Evolutionary conservation across 23 tunicate species (phyloP), one percentile per base, ranked within the genome.

Genomic region (Aplidium turbinatum): DNA sequence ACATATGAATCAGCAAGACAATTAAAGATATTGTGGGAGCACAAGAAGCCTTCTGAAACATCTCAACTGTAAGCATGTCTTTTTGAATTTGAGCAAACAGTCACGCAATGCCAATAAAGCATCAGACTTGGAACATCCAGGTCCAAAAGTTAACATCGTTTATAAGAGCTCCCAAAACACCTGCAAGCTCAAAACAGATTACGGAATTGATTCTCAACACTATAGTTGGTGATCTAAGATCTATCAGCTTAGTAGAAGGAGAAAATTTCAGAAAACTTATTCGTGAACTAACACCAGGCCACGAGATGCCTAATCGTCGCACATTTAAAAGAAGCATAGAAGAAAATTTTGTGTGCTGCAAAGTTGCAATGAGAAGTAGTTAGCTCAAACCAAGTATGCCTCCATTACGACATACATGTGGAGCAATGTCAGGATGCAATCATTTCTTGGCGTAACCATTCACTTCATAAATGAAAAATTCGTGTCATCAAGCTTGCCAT

Each of bases 221-320:
- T 73, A 73, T 54, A 73, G 66, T 73, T 23, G 66, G 66, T 54
- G 78, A 73, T 54, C 52, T 73, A 47, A 73, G 78, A 73, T 66
- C 78, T 30, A 73, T 73, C 78, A 73, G 66, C 48, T 13, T 73
- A 53, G 78, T 55, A 4, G 78, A 73, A 55, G 78, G 78, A 54
- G 48, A 73, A 73, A 54, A 73, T 48, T 73, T 52, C 27, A 73
- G 55, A 53, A 73, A 54, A 32, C 22, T 73, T 46, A 73, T 73
- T 18, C 32, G 31, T 73, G 46, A 73, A 32, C 55, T 53, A 54
- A 66, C 66, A 32, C 78, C 78, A 54, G 78, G 66, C 66, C 55
- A 73, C 22, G 78, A 54, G 3, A 32, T 73, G 31, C 73, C 58
- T 34, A 70, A 58, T 47, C 76, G 58, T 27, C 58, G 76, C 27